Evolutionary conservation across 2,888 invertebrate genomes (phyloP).

Genomic region (Acronicta psi): DNA sequence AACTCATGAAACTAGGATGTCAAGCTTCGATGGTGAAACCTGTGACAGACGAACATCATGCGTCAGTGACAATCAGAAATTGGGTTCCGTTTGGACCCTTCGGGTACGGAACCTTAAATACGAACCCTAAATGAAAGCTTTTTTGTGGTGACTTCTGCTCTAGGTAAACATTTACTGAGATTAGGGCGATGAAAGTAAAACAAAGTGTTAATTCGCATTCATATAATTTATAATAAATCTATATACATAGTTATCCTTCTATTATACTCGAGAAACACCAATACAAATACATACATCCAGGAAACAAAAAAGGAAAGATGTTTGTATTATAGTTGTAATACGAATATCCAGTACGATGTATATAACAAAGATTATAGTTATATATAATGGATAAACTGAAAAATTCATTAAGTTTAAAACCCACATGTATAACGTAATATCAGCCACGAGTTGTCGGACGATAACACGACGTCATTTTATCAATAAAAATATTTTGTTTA

Average conservation of each 20-base stretch:
- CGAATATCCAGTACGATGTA: constrained; percentile 15
- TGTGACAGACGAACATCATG: no score
- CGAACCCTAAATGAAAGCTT: no score
- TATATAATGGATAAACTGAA: neutral
- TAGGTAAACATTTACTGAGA: neutral
- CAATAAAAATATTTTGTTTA: neutral
- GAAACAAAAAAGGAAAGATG: constrained; percentile 38
- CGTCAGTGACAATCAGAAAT: no score
- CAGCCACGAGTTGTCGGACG: neutral
- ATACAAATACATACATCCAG: constrained; percentile 49
- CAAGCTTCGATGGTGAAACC: no score
- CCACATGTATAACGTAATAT: neutral
- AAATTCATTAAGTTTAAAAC: neutral
- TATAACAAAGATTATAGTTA: neutral
- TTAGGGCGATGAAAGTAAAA: constrained; percentile 40
- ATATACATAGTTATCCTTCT: constrained; percentile 54
- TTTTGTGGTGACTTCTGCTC: no score
- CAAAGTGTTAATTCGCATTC: constrained; percentile 61
- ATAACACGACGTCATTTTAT: neutral
- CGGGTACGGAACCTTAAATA: no score
- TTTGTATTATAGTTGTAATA: constrained; percentile 14
- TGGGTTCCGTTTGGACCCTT: no score
- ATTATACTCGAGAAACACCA: constrained; percentile 56
- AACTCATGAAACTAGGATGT: no score
- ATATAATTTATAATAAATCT: constrained; percentile 77